Evolutionary conservation across 2,797 vertebrate species (phyloP).

Genomic region (Allobates femoralis): DNA sequence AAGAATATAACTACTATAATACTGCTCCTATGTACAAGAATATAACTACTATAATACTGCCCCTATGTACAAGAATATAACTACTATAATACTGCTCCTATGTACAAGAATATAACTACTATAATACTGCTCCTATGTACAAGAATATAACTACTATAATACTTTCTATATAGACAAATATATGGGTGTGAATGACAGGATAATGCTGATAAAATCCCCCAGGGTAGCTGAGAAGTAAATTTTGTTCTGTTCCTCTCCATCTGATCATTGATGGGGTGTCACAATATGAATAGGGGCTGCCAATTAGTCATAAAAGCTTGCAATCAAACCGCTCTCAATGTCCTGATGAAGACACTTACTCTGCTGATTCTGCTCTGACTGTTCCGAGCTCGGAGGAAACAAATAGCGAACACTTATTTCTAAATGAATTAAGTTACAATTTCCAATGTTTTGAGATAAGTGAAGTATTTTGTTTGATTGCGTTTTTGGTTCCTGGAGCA

Average conservation of each 20-base stretch:
- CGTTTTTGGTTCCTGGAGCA: constrained; percentile 52
- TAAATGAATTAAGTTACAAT: constrained; percentile 42
- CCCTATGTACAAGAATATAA: neutral
- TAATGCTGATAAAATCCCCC: too few species aligned
- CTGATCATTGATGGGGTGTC: neutral
- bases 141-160: constrained; percentile 1
- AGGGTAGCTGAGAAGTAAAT: neutral
- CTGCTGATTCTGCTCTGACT: constrained; percentile 31
- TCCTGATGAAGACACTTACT: constrained; percentile 29
- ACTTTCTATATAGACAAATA: neutral
- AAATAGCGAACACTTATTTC: constrained; percentile 49
- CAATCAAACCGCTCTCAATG: constrained; percentile 17
- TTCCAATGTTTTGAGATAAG: constrained; percentile 54
- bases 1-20: constrained; percentile 1
- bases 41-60: neutral
- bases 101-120: neutral
- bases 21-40: neutral
- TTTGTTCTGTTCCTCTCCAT: neutral
- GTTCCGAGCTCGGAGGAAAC: constrained; percentile 7
- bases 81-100: neutral
- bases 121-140: neutral
- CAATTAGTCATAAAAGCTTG: constrained; percentile 32
- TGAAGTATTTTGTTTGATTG: constrained; percentile 57
- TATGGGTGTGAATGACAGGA: too few species aligned
- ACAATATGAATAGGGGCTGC: too few species aligned